A percentile compares a stretch with the other conserved stretches of the same genome.
Evolutionary conservation across 2,797 vertebrate genomes (phyloP).

Genomic region (Myotis pilosus): DNA sequence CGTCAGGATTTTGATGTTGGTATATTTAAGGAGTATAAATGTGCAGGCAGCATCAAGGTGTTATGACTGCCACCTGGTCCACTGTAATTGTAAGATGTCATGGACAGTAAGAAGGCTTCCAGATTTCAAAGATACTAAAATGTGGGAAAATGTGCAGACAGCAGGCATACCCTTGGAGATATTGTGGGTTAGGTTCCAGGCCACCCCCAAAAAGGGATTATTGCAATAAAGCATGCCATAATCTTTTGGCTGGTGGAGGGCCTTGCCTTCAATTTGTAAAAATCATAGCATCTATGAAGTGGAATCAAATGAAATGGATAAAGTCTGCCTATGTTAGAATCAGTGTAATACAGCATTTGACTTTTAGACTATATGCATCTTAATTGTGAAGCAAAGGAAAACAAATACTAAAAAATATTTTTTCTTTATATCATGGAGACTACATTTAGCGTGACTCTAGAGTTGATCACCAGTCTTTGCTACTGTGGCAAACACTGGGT

Average conservation of each 20-base stretch:
- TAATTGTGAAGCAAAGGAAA: conserved; percentile 3
- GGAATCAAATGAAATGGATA: background rate
- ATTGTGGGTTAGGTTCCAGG: background rate
- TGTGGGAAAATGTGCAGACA: background rate
- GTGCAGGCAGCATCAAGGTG: background rate
- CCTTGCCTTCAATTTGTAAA: background rate
- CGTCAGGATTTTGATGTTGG: conserved; percentile 55
- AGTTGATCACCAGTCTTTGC: background rate
- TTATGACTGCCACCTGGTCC: background rate
- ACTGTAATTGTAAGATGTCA: conserved; percentile 19
- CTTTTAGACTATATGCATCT: background rate
- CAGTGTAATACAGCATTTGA: background rate
- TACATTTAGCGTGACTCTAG: background rate
- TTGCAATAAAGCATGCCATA: background rate
- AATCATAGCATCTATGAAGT: background rate
- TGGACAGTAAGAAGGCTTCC: background rate
- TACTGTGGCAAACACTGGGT: background rate
- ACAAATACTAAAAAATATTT: background rate
- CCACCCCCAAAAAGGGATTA: background rate
- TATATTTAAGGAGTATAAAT: conserved; percentile 21
- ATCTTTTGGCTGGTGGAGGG: background rate
- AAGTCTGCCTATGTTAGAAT: background rate
- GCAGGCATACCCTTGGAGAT: background rate
- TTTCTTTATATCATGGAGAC: background rate
- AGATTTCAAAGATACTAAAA: conserved; percentile 47